These are phyloP conservation scores for Drosophila lutescens DNA, from an alignment of 2,888 invertebrate genomes.

Conservation along the genomic window DNA sequence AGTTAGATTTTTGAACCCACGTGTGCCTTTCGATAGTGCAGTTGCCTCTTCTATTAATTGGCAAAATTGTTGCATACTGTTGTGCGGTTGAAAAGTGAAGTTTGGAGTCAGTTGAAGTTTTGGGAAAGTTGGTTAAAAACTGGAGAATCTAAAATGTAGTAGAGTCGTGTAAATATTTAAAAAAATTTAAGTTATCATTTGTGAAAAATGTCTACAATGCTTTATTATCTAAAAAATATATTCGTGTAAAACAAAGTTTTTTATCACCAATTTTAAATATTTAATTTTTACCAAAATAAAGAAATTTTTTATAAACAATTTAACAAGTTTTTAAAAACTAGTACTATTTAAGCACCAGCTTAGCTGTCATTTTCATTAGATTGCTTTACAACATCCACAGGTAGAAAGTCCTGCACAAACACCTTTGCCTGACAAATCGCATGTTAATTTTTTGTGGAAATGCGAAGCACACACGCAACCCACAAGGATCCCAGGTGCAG, in stretches of 20 bases:
- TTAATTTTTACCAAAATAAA: too few species aligned
- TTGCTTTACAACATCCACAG: not conserved
- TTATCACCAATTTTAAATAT: too few species aligned
- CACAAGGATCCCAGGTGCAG: conserved; percentile 30
- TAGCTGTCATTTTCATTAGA: not conserved
- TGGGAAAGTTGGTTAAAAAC: not conserved
- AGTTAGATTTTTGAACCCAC: conserved; percentile 29
- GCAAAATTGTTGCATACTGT: conserved; percentile 36
- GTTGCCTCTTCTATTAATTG: conserved; percentile 42
- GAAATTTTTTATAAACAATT: not conserved
- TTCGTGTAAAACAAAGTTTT: too few species aligned
- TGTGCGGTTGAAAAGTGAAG: conserved; percentile 3
- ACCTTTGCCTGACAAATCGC: conserved; percentile 37
- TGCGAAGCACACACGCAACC: conserved; percentile 10
- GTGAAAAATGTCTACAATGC: not conserved
- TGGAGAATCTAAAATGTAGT: not conserved
- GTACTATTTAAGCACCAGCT: not conserved
- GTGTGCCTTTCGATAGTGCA: conserved; percentile 29
- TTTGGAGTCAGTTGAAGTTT: not conserved
- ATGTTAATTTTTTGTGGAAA: conserved; percentile 57
- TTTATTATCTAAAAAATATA: not conserved
- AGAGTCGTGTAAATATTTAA: too few species aligned
- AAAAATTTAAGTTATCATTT: too few species aligned
- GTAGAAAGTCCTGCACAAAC: not conserved
- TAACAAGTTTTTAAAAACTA: too few species aligned